phyloP scores from a whole-genome alignment of 2,797 vertebrate genomes.

The Sebastiscus albofasciatus region DNA sequence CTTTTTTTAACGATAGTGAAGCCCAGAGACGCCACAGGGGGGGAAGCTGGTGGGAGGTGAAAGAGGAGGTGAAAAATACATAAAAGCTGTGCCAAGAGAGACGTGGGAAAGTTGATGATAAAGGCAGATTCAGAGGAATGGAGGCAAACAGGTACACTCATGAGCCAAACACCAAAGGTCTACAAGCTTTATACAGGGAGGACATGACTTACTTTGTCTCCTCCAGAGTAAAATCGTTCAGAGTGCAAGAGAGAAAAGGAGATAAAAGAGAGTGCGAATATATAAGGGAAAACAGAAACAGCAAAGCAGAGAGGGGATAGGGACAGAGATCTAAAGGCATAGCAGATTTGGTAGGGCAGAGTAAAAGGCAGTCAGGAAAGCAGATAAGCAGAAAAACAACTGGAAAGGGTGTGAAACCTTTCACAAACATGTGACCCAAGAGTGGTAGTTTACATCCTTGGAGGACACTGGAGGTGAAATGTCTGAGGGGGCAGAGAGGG shows the following conservation, averaged over 20 bases:
- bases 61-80: constrained; percentile 23
- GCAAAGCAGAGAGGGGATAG: constrained; percentile 14
- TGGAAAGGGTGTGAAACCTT: constrained; percentile 5
- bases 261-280: constrained; percentile 23
- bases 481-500: background rate
- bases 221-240: constrained; percentile 31
- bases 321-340: constrained; percentile 44
- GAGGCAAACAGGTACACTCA: constrained; percentile 29
- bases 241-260: constrained; percentile 13
- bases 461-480: constrained; percentile 21
- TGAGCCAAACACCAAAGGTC: constrained; percentile 40
- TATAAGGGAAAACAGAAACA: constrained; percentile 34
- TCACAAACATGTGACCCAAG: constrained; percentile 3
- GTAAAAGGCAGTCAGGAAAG: constrained; percentile 4
- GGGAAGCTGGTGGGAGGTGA: constrained; percentile 12
- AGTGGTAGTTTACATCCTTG: background rate
- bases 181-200: constrained; percentile 29
- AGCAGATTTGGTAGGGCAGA: constrained; percentile 26
- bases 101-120: constrained; percentile 27
- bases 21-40: background rate
- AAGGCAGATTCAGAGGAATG: constrained; percentile 27
- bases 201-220: constrained; percentile 49
- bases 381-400: constrained; percentile 35
- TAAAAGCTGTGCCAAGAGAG: constrained; percentile 34
- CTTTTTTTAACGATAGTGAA: constrained; percentile 6